These are phyloP conservation scores for Lagopus muta DNA, from an alignment of 2,113 vertebrate species.

Conservation along the genomic window DNA sequence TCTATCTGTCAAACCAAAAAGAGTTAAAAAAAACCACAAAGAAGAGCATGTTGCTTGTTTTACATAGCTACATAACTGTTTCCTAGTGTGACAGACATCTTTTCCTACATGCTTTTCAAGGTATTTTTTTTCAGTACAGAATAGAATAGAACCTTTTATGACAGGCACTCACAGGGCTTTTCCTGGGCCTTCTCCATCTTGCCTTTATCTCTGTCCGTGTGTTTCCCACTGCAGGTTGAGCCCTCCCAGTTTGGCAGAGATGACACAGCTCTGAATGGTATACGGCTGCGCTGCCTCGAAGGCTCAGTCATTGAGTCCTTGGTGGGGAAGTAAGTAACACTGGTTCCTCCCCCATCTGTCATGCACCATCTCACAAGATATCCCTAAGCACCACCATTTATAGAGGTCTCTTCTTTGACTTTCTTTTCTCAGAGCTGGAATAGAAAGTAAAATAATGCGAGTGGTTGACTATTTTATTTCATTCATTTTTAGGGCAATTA, in stretches of 20 bases:
- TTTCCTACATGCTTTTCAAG: neutral
- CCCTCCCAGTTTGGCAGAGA: neutral
- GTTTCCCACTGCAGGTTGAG: neutral
- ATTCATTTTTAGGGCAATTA: neutral
- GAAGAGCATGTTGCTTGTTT: neutral
- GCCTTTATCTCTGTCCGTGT: neutral
- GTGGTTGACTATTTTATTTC: neutral
- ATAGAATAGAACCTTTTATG: neutral
- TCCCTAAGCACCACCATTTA: neutral
- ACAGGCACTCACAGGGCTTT: neutral
- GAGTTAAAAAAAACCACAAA: neutral
- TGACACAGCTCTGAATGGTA: neutral
- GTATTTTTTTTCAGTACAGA: neutral
- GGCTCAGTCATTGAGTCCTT: neutral
- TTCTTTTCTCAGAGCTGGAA: neutral
- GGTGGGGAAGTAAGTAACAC: neutral
- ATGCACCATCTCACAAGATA: neutral
- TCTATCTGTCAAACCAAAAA: neutral
- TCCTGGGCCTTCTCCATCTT: neutral
- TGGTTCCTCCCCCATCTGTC: neutral
- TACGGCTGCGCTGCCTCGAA: neutral
- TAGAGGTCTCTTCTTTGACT: neutral
- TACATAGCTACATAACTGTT: neutral
- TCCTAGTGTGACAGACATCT: neutral
- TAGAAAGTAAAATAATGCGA: neutral